Percentiles rank a stretch among this genome's conserved stretches.
Conservation (phyloP, 2,888 invertebrate species). For the Dysmachus trigonus region DNA sequence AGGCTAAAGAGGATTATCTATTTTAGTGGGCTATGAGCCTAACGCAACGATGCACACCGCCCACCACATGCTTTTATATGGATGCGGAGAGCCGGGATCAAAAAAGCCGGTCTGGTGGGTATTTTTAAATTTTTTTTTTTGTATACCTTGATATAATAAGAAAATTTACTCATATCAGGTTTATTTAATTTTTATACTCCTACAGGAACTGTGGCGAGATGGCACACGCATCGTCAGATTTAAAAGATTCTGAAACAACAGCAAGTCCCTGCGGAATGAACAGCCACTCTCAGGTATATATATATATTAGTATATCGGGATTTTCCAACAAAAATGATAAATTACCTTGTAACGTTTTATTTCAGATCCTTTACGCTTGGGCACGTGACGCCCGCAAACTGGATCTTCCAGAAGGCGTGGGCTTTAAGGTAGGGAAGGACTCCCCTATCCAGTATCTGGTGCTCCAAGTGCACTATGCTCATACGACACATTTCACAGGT, state of each 20-base stretch:
- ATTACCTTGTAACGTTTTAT: constrained; percentile 7
- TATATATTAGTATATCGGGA: neutral
- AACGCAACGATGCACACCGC: constrained; percentile 90
- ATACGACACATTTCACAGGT: constrained; percentile 71
- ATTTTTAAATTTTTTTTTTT: neutral
- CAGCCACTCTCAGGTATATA: constrained; percentile 67
- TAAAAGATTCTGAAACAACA: constrained; percentile 65
- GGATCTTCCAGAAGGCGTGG: constrained; percentile 84
- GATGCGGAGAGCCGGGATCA: constrained; percentile 75
- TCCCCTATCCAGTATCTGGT: constrained; percentile 89
- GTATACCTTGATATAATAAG: neutral
- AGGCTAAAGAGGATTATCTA: neutral
- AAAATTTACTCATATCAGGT: neutral
- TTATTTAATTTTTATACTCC: constrained; percentile 37
- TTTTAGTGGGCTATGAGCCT: constrained; percentile 86
- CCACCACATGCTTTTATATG: constrained; percentile 93
- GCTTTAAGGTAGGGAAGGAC: constrained; percentile 88
- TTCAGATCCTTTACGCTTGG: constrained; percentile 92
- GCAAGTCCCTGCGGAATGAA: constrained; percentile 81
- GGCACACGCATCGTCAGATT: constrained; percentile 67
- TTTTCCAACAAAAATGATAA: neutral
- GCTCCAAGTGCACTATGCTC: constrained; percentile 90
- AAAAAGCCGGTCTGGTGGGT: constrained; percentile 72
- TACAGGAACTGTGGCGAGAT: constrained; percentile 94
- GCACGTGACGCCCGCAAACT: constrained; percentile 89